A percentile compares a stretch with the other conserved stretches of the same genome.
phyloP scores from a whole-genome alignment of 2,797 vertebrate genomes.

The Anabacerthia variegaticeps region DNA sequence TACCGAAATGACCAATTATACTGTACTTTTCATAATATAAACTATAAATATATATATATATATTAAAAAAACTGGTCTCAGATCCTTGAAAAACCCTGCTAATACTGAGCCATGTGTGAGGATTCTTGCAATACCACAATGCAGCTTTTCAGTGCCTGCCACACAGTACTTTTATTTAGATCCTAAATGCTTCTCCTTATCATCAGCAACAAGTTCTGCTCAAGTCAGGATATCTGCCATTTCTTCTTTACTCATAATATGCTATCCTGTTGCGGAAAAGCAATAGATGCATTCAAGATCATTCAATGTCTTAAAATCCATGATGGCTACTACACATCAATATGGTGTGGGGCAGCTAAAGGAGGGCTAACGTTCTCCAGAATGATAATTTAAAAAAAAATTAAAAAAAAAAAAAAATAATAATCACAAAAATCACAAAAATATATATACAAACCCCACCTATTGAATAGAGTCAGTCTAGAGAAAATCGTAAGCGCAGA shows the following conservation, averaged over 20 bases:
- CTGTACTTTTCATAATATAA: background rate
- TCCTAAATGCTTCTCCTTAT: background rate
- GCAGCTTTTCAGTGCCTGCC: background rate
- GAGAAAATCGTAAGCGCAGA: background rate
- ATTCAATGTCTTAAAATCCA: background rate
- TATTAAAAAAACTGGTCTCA: background rate
- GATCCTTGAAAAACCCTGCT: background rate
- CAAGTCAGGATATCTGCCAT: background rate
- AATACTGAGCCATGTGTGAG: rapidly evolving
- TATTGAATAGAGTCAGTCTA: background rate
- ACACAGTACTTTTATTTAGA: background rate
- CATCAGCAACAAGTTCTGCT: background rate
- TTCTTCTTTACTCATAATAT: background rate
- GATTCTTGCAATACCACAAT: background rate
- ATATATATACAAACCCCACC: background rate
- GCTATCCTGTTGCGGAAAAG: background rate
- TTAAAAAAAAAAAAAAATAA: no score
- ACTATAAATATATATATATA: background rate
- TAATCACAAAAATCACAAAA: no score
- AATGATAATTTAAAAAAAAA: background rate
- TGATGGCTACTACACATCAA: background rate
- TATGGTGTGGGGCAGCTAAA: background rate
- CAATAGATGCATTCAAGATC: background rate
- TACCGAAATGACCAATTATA: background rate
- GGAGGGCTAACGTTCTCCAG: background rate